Base-by-base conservation (phyloP, 1,140 invertebrate species). In the Bombus superbus region DNA sequence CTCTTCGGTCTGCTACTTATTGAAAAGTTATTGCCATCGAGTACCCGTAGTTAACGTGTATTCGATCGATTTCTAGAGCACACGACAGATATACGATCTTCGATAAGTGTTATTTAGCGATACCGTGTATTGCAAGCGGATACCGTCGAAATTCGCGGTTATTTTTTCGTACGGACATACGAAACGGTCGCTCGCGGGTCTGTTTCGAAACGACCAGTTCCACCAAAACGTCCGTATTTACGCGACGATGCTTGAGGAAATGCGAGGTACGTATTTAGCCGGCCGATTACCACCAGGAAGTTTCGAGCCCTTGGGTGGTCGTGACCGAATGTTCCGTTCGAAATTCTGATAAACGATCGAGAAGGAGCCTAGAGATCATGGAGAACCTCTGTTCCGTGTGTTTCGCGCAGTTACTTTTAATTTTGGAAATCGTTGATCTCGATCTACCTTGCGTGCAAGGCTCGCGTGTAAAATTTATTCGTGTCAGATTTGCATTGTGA, bases 301-400 rank as follows among this genome's bases (percentile, higher is more conserved):
- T 83, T 68, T 82, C 59, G 78, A 71, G 53, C 59, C 71, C 80
- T 86, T 88, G 88, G 88, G 89, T 90, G 89, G 86, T 88, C 88
- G 72, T 62, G 88, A 71, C 47, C 40, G 22, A 82, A n/a, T 81
- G 32, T 28, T 28, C 6, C 59, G 28, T n/a, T 83, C 35, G 74
- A 83, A 83, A 71, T 47, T 44, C 69, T 81, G 78, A 81, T 90
- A 81, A 83, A 89, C 77, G 77, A 32, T 62, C 13, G 59, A 18
- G 42, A 44, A 72, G n/a, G 72, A n/a, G 35, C 25, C 42, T 40
- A 53, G 3, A 25, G 35, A 57, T 2, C 9, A 18, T 81, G 6
- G 38, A 47, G 18, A 72, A 53, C 9, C 0, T 53, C 47, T 53
- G 47, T 22, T 53, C 57, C 15, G 35, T 1, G 28, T 8, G 42